These are phyloP conservation scores for Drepana falcataria DNA, from an alignment of 2,888 invertebrate genomes.

Conservation along the genomic window DNA sequence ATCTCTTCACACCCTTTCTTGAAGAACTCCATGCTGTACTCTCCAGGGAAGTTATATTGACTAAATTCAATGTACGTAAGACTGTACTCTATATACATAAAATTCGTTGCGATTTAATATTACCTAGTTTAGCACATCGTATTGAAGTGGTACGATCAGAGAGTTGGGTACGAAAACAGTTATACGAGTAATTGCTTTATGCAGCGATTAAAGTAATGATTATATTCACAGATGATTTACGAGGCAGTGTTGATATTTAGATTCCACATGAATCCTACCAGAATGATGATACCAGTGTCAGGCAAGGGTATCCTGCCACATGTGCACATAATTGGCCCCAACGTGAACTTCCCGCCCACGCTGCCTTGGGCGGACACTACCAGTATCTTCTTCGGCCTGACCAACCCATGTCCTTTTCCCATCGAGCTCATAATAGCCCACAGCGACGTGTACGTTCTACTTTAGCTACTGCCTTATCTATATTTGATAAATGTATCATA, in stretches of 20 bases:
- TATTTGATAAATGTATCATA: too few species aligned
- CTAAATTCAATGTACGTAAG: too few species aligned
- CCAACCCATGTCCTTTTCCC: slow-evolving; percentile 81
- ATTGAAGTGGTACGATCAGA: neutral
- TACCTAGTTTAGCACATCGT: too few species aligned
- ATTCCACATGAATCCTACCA: slow-evolving; percentile 73
- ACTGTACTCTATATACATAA: too few species aligned
- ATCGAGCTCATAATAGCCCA: slow-evolving; percentile 84
- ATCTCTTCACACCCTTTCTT: too few species aligned
- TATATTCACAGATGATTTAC: slow-evolving; percentile 49
- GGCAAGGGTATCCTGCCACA: slow-evolving; percentile 77
- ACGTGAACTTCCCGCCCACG: slow-evolving; percentile 79
- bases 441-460: slow-evolving; percentile 77
- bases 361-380: slow-evolving; percentile 80
- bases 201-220: slow-evolving; percentile 4
- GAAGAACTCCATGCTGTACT: too few species aligned
- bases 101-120: too few species aligned
- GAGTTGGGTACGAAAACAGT: too few species aligned
- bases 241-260: slow-evolving; percentile 60
- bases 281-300: slow-evolving; percentile 60
- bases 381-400: slow-evolving; percentile 78
- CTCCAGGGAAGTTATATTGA: too few species aligned
- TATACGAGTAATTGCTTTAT: too few species aligned
- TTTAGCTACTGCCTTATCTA: neutral
- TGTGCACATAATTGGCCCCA: slow-evolving; percentile 68